A percentile compares a stretch with the other conserved stretches of the same genome.
These are phyloP conservation scores for Myotis myotis DNA, from an alignment of 2,797 vertebrate species.

Conservation along the genomic window DNA sequence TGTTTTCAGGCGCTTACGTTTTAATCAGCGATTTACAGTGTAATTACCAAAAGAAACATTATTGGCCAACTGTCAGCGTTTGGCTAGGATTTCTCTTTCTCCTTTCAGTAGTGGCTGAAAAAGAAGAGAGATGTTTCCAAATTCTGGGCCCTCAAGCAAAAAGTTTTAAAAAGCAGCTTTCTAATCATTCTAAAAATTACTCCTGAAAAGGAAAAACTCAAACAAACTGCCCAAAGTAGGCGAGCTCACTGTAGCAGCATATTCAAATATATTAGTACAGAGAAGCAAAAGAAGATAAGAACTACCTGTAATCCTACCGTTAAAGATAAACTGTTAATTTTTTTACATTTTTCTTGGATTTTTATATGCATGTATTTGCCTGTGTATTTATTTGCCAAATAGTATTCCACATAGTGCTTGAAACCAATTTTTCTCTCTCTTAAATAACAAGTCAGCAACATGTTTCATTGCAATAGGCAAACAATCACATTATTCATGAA, in stretches of 20 bases:
- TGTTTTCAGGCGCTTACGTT: conserved; percentile 9
- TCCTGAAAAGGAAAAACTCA: conserved; percentile 4
- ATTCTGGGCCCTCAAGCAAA: conserved; percentile 53
- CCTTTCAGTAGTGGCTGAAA: conserved; percentile 47
- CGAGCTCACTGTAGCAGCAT: background rate
- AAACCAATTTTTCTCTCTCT: background rate
- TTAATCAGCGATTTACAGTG: conserved; percentile 48
- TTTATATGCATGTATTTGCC: background rate
- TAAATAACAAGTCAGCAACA: background rate
- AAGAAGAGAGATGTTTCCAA: conserved; percentile 54
- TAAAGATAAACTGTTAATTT: conserved; percentile 13
- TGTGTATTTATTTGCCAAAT: background rate
- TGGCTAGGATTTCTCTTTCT: conserved; percentile 46
- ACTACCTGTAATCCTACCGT: background rate
- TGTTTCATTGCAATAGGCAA: background rate
- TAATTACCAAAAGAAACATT: conserved; percentile 62
- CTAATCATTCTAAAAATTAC: conserved; percentile 66
- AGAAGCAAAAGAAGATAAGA: background rate
- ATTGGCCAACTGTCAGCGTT: conserved; percentile 44
- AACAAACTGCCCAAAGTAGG: background rate
- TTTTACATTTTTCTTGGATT: background rate
- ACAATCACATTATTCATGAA: background rate
- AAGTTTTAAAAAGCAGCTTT: conserved; percentile 59
- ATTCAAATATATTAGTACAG: background rate
- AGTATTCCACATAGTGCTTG: background rate